A percentile compares a stretch with the other conserved stretches of the same genome.
Conservation (phyloP, 1,140 invertebrate species). For the Sycophila sp. region DNA sequence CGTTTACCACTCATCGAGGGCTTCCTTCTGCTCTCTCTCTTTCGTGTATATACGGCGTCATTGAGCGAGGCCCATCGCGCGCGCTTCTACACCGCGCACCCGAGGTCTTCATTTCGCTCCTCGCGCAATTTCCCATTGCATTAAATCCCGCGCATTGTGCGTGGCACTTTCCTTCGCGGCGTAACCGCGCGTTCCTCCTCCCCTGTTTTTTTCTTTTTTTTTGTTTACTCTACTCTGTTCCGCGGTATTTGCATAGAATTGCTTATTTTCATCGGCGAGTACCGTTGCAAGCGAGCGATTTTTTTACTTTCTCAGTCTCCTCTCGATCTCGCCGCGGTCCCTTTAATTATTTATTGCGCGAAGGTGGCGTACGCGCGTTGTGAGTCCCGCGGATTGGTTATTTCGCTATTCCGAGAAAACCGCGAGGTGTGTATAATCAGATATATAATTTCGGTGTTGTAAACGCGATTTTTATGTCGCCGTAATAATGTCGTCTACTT, state of each 20-base stretch:
- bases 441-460: slow-evolving; percentile 28
- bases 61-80: not conserved
- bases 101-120: not conserved
- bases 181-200: slow-evolving; percentile 1
- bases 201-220: too few species aligned
- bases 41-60: not conserved
- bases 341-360: slow-evolving; percentile 30
- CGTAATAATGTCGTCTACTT: slow-evolving; percentile 29
- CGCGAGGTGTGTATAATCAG: not conserved
- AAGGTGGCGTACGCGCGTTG: not conserved
- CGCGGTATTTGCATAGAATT: slow-evolving; percentile 32
- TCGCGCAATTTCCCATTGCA: not conserved
- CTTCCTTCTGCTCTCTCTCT: too few species aligned
- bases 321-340: not conserved
- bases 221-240: too few species aligned
- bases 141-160: not conserved
- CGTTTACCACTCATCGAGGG: not conserved
- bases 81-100: not conserved
- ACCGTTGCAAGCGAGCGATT: slow-evolving; percentile 16
- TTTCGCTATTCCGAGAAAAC: slow-evolving; percentile 13
- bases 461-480: slow-evolving; percentile 16
- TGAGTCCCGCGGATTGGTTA: not conserved
- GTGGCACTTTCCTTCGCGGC: not conserved
- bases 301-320: too few species aligned
- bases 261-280: slow-evolving; percentile 21